Conservation (phyloP, 2,888 invertebrate genomes). For the Chloromyia formosa region DNA sequence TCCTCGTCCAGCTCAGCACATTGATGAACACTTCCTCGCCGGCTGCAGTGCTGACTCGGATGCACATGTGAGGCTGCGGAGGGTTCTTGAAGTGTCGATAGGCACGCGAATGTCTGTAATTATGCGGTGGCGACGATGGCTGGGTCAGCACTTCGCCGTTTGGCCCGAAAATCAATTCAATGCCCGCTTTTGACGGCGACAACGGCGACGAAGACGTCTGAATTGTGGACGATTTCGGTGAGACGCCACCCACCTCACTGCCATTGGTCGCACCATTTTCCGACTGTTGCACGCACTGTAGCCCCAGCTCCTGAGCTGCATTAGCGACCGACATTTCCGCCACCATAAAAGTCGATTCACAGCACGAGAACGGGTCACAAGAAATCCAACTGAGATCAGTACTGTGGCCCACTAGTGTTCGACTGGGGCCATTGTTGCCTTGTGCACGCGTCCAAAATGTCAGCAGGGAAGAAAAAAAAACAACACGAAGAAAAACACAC, state of each 20-base stretch:
- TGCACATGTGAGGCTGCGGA: conserved; percentile 80
- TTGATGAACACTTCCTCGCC: conserved; percentile 71
- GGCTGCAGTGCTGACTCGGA: conserved; percentile 68
- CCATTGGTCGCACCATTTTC: neutral
- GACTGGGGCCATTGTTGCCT: conserved; percentile 30
- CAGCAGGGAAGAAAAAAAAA: conserved; percentile 25
- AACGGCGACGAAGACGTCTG: neutral
- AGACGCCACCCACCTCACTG: conserved; percentile 5
- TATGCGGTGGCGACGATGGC: conserved; percentile 67
- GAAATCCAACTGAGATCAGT: neutral
- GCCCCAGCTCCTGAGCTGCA: neutral
- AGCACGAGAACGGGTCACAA: neutral
- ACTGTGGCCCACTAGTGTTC: neutral
- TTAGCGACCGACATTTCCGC: conserved; percentile 21
- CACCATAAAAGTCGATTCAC: neutral
- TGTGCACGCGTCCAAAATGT: conserved; percentile 22
- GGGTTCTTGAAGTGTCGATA: conserved; percentile 77
- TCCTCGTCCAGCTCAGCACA: conserved; percentile 78
- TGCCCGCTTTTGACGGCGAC: conserved; percentile 9
- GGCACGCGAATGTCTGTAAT: conserved; percentile 69
- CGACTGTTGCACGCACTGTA: neutral
- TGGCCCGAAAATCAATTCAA: conserved; percentile 22
- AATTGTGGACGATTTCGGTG: conserved; percentile 2
- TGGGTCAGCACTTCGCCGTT: conserved; percentile 2
- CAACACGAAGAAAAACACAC: conserved; percentile 27